Percentiles rank a stretch among this genome's conserved stretches.
These are phyloP conservation scores for Clusia tigrina DNA, from an alignment of 2,888 invertebrate species.

Conservation along the genomic window DNA sequence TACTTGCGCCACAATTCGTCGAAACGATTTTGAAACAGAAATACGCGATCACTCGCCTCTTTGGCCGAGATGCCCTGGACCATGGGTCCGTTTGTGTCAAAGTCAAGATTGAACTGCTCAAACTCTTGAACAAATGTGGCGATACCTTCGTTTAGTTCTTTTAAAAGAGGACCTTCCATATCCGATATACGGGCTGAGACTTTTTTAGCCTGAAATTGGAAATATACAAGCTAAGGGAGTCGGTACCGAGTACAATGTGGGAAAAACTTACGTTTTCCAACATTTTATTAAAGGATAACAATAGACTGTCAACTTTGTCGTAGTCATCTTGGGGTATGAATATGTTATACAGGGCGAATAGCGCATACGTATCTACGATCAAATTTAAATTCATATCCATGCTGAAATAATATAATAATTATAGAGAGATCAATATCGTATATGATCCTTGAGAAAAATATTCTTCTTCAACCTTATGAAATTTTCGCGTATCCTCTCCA, in stretches of 20 bases:
- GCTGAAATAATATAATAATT: constrained; percentile 42
- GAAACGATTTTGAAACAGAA: constrained; percentile 80
- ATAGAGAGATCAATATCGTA: constrained; percentile 1
- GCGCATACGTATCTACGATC: constrained; percentile 81
- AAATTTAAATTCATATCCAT: constrained; percentile 80
- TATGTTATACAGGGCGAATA: constrained; percentile 74
- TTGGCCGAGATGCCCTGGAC: constrained; percentile 81
- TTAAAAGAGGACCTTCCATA: constrained; percentile 74
- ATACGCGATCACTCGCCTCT: constrained; percentile 84
- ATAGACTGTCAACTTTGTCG: constrained; percentile 79
- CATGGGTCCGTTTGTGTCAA: constrained; percentile 84
- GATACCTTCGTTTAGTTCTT: constrained; percentile 77
- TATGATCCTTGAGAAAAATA: neutral
- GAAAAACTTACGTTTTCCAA: constrained; percentile 74
- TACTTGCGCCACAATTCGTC: constrained; percentile 84
- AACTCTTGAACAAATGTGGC: constrained; percentile 73
- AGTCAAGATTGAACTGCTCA: constrained; percentile 75
- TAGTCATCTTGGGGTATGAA: constrained; percentile 79
- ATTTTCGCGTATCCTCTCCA: constrained; percentile 77
- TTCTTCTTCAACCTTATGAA: constrained; percentile 47
- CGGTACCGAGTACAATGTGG: neutral
- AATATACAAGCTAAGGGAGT: constrained; percentile 10
- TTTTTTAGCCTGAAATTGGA: constrained; percentile 48
- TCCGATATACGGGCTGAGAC: constrained; percentile 67
- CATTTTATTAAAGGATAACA: constrained; percentile 81